Evolutionary conservation across 2,113 vertebrate species (phyloP).

Genomic region (Heliornis fulica): DNA sequence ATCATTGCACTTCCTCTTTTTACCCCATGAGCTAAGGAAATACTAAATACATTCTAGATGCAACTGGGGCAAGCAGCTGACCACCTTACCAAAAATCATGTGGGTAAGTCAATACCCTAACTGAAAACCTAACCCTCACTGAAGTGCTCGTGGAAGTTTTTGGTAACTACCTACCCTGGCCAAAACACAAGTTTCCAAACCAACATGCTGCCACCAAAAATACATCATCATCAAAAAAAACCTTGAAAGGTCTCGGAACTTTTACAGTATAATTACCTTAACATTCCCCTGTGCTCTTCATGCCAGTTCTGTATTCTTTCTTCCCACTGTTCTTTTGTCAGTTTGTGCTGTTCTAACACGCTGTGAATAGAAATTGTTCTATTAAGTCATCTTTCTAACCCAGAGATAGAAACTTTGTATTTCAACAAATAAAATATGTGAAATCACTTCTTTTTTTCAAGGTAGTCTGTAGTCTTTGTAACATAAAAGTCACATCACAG

Average conservation of each 20-base stretch:
- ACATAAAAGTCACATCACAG: background rate
- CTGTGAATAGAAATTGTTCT: slow-evolving; percentile 67
- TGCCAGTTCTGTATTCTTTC: slow-evolving; percentile 99
- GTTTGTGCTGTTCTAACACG: slow-evolving; percentile 96
- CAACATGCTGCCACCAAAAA: background rate
- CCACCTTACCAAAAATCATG: background rate
- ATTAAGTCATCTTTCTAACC: background rate
- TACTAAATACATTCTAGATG: background rate
- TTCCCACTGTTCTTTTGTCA: slow-evolving; percentile 99
- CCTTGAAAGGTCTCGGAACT: background rate
- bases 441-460: background rate
- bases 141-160: background rate
- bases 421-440: background rate
- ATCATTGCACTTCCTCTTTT: background rate
- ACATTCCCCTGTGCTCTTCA: slow-evolving; percentile 94
- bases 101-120: background rate
- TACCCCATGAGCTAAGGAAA: background rate
- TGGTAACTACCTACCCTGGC: background rate
- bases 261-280: slow-evolving; percentile 76
- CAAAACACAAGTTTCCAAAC: background rate
- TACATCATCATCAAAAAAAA: background rate
- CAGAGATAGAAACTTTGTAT: background rate
- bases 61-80: background rate
- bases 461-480: background rate
- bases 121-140: background rate